Evolutionary conservation across 1,140 invertebrate species (phyloP).

Genomic region (Zaprionus tsacasi): DNA sequence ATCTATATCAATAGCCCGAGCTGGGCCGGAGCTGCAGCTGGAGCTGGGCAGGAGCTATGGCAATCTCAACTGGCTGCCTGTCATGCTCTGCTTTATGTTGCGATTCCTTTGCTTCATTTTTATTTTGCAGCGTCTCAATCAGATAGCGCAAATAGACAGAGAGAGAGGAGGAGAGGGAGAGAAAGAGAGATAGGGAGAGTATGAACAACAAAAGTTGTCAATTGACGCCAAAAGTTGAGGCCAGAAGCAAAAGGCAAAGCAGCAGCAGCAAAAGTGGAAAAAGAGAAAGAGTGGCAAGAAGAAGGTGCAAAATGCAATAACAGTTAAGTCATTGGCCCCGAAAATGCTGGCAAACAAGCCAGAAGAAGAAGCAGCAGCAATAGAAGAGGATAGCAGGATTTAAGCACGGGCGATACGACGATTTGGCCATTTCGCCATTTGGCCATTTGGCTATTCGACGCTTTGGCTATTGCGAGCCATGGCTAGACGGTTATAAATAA

Average conservation of each 20-base stretch:
- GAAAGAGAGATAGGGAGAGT: conserved; percentile 14
- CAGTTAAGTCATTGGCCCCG: conserved; percentile 73
- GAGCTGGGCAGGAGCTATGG: conserved; percentile 20
- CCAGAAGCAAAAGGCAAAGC: conserved; percentile 52
- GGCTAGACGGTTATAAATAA: conserved; percentile 75
- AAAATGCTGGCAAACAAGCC: conserved; percentile 50
- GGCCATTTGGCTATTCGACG: conserved; percentile 26
- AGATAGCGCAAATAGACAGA: conserved; percentile 60
- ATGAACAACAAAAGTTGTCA: conserved; percentile 73
- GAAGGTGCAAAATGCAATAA: conserved; percentile 79
- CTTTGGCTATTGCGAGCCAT: conserved; percentile 13
- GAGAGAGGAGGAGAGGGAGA: conserved; percentile 8
- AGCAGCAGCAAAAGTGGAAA: conserved; percentile 5
- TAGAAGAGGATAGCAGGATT: conserved; percentile 16
- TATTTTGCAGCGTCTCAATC: conserved; percentile 70
- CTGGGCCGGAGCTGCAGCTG: background rate
- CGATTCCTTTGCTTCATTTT: conserved; percentile 25
- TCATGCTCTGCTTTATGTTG: conserved; percentile 48
- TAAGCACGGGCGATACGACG: conserved; percentile 19
- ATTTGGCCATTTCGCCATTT: conserved; percentile 16
- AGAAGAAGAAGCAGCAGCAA: conserved; percentile 6
- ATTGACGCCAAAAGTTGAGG: conserved; percentile 78
- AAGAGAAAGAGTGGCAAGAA: conserved; percentile 13
- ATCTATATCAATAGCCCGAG: conserved; percentile 18
- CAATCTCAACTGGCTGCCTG: conserved; percentile 64